These are phyloP conservation scores for Nomada hirtipes DNA, from an alignment of 2,888 invertebrate genomes.

Conservation along the genomic window DNA sequence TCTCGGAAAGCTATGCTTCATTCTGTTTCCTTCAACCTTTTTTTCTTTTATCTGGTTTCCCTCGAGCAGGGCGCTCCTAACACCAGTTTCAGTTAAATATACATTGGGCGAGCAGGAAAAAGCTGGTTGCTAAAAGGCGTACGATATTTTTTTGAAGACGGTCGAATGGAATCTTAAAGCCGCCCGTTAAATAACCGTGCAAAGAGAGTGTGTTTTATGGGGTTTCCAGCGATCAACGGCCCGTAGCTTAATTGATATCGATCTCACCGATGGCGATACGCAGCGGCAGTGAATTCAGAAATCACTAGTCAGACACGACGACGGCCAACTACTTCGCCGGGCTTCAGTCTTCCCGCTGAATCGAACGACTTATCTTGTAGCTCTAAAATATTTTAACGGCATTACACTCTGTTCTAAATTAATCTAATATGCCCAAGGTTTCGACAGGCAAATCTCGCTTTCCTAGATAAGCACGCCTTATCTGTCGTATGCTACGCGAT, in stretches of 20 bases:
- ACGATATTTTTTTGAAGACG: too few relatives aligned
- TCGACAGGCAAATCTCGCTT: slow-evolving; percentile 17
- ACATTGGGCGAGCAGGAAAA: too few relatives aligned
- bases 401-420: slow-evolving; percentile 2
- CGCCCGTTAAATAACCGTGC: neutral
- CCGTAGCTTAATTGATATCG: slow-evolving; percentile 43
- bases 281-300: slow-evolving; percentile 21
- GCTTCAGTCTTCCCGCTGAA: slow-evolving; percentile 14
- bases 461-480: slow-evolving; percentile 49
- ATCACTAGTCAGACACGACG: slow-evolving; percentile 22
- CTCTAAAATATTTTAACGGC: neutral
- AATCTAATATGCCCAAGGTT: slow-evolving; percentile 25
- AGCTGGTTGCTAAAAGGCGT: too few relatives aligned
- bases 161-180: too few relatives aligned
- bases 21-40: neutral
- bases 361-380: neutral
- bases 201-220: slow-evolving; percentile 34
- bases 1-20: neutral
- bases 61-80: too few relatives aligned
- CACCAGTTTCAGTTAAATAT: too few relatives aligned
- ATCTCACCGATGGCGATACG: slow-evolving; percentile 17
- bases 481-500: slow-evolving; percentile 20
- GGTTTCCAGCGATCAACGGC: slow-evolving; percentile 36
- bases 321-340: slow-evolving; percentile 15
- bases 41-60: too few relatives aligned